Evolutionary conservation across 2,888 invertebrate genomes (phyloP), one percentile per base, ranked within the genome.

Genomic region (Pachycephus smyrnensis): DNA sequence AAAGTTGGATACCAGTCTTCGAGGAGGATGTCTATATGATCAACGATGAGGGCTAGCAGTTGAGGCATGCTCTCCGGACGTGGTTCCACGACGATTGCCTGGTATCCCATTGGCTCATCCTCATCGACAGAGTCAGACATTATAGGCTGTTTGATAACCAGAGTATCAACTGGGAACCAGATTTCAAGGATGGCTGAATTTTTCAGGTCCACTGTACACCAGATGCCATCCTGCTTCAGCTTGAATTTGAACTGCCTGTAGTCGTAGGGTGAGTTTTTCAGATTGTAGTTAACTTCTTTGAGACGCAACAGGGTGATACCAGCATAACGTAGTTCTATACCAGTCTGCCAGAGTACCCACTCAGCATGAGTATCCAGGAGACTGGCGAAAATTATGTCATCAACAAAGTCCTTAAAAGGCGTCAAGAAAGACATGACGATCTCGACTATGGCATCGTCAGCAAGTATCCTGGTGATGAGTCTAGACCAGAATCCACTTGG

Each of bases 1-100:
- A 98, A 92, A 0, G 98, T 97, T 0, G 98, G 99, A 91, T 98
- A 99, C 99, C 99, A 99, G 92, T 99, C 99, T 91, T 99, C 99
- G 0, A 99, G 93, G 75, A 99, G 92, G 76, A 98, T 95, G 91
- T 99, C 99, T 82, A 99, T 96, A 89, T 99, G 98, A 91, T 99
- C 99, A 0, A 99, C 97, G 4, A 97, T 95, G 40, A 98, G 92
- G 0, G 98, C 97, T 78, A 98, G 91, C 30, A 98, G 92, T 87
- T 97, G 96, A 0, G 97, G 95, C 82, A 97, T 94, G 73, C 95
- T 95, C 88, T 97, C 96, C 11, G 95, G 94, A 81, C 95, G 95
- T 4, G 97, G 97, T 86, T 97, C 97, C 77, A 97, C 92, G 32
- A 95, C 94, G 77, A 96, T 93, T 68, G 94, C 94, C 92, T 94